These are phyloP conservation scores for Lasioglossum pauxillum DNA, from an alignment of 2,888 invertebrate genomes.

Conservation along the genomic window DNA sequence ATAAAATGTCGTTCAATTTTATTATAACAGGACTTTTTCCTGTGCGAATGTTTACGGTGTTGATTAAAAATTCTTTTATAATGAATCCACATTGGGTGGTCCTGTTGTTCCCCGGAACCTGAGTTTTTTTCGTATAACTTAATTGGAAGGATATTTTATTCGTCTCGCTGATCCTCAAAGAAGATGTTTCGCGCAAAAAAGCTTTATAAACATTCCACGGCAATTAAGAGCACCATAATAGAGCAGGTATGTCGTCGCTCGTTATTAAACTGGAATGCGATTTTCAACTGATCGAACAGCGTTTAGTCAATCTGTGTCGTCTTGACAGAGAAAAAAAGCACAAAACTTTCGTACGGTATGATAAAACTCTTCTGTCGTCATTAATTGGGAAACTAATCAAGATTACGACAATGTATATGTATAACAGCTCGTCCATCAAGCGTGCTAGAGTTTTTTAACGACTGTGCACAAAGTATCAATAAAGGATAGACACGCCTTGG, in stretches of 20 bases:
- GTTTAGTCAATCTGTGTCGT: background rate
- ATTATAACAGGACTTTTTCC: background rate
- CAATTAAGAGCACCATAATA: background rate
- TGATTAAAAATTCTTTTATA: slow-evolving; percentile 5
- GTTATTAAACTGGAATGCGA: background rate
- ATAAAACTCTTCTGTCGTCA: background rate
- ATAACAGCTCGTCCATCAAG: background rate
- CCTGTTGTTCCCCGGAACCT: background rate
- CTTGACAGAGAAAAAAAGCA: background rate
- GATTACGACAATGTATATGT: background rate
- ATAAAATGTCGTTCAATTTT: slow-evolving; percentile 6
- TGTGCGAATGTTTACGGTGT: too few species aligned
- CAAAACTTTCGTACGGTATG: background rate
- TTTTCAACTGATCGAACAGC: background rate
- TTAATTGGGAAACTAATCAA: slow-evolving; percentile 20
- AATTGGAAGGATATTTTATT: background rate
- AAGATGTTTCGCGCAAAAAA: background rate
- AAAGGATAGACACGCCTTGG: slow-evolving; percentile 29
- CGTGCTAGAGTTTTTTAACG: slow-evolving; percentile 35
- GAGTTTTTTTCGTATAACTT: background rate
- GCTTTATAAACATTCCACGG: background rate
- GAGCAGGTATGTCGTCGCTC: background rate
- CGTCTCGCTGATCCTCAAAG: background rate
- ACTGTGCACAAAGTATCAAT: slow-evolving; percentile 32
- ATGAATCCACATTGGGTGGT: background rate